Evolutionary conservation across 2,888 invertebrate genomes (phyloP).

Genomic region (Drosophila borealis): DNA sequence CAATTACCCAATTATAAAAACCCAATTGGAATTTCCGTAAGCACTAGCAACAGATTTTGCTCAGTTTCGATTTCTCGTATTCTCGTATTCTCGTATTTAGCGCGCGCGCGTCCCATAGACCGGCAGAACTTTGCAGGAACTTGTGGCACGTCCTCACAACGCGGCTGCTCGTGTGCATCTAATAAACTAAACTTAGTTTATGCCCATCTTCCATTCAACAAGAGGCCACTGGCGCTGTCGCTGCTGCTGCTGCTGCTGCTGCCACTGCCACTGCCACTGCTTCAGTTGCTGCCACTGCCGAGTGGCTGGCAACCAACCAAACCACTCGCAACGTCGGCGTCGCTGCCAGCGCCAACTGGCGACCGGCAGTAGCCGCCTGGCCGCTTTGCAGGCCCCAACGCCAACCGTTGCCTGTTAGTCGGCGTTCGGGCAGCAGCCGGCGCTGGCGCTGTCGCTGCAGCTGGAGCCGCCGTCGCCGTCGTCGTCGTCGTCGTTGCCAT

Average conservation of each 20-base stretch:
- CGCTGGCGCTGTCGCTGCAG: conserved; percentile 12
- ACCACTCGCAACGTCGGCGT: conserved; percentile 53
- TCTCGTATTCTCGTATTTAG: conserved; percentile 6
- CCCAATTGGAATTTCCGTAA: conserved; percentile 9
- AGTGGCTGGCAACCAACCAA: conserved; percentile 53
- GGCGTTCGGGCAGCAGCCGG: conserved; percentile 37
- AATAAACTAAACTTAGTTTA: conserved; percentile 84
- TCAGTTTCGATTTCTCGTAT: not conserved
- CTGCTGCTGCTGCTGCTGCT: conserved; percentile 13
- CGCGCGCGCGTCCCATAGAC: conserved; percentile 32
- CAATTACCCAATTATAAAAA: conserved; percentile 16
- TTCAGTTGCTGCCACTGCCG: conserved; percentile 21
- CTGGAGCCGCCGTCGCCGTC: not conserved
- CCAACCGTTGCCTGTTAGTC: conserved; percentile 24
- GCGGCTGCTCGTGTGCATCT: conserved; percentile 85
- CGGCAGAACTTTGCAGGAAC: conserved; percentile 33
- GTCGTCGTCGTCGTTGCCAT: too few relatives aligned
- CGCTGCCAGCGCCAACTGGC: conserved; percentile 43
- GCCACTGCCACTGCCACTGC: conserved; percentile 18
- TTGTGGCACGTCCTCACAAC: conserved; percentile 84
- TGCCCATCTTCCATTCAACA: conserved; percentile 75
- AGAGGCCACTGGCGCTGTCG: conserved; percentile 48
- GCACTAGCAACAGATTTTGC: conserved; percentile 9
- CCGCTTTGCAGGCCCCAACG: conserved; percentile 27
- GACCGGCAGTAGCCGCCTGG: conserved; percentile 37